Base-by-base conservation (phyloP, 2,797 vertebrate species). In the Megaceryle alcyon region DNA sequence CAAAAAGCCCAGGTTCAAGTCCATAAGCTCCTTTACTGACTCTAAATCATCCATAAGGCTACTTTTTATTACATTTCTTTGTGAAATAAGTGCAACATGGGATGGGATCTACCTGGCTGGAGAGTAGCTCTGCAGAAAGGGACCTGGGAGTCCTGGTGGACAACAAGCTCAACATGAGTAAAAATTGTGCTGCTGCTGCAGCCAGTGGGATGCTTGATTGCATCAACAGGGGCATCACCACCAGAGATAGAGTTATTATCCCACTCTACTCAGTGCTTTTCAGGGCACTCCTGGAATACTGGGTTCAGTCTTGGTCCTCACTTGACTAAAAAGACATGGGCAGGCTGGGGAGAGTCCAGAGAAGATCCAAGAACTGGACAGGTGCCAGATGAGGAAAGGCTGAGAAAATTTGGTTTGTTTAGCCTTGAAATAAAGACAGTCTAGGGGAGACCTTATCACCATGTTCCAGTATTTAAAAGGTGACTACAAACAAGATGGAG, bases 41-140 rank as follows among this genome's bases (percentile, higher is more conserved):
- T 35, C 46, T 22, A 28, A 28, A 33, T 44, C 19, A 37, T 16
- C 23, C 2, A 0, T 9, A 14, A 2, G 11, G 16, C 5, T 25
- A 3, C 16, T 61, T 84, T 56, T 66, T 33, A 10, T 19, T 21
- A 26, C 3, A 1, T 77, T 64, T 63, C 33, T 35, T 37, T 33
- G 37, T 23, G 22, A 46, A 35, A 59, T 33, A 12, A 59, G 33
- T 60, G 33, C 33, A 60, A 33, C 57, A 25, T 14, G 11, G 6
- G 22, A 21, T 59, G 56, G 56, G 56, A 59, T 59, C n/a, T 59
- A 23, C 56, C 56, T 59, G 56, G 6, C n/a, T 59, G 56, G 22
- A 23, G 20, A 59, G 56, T 21, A 59, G 56, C 33, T 59, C 33
- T 35, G n/a, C 35, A 21, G 57, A 35, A 59, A 23, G 33, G 20